Base-by-base conservation (phyloP, 2,113 vertebrate genomes). In the Piprites chloris region DNA sequence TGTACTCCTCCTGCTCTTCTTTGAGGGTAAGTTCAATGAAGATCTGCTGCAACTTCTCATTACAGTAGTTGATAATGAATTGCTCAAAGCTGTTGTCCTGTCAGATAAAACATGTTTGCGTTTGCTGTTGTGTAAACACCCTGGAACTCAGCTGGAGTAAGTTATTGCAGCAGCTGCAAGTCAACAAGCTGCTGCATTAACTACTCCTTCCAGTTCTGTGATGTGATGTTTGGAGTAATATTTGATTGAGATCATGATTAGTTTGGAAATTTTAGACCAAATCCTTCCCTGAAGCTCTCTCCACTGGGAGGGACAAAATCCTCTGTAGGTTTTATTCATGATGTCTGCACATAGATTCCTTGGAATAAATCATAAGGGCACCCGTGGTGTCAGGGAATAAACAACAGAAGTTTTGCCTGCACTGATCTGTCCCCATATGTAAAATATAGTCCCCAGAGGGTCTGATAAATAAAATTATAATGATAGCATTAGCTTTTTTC, bases 81-180 rank as follows among this genome's bases (percentile, higher is more conserved):
- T 99, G 99, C 96, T 99, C 99, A 91, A 99, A 99, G 97, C 99
- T 99, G 98, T 99, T 99, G 92, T 99, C 99, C 99, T 99, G 96
- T 44, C 73, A 95, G 84, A 94, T 27, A 89, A 96, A 90, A 77
- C 52, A 90, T 3, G 39, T 69, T 93, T 87, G 62, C 14, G 16
- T 74, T 80, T 74, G 68, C 56, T 87, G 23, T 69, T 68, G 65
- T 56, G 53, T 33, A 77, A 90, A 68, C 44, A 87, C 62, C 33
- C 39, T 39, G 58, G 46, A 68, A 71, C 58, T 41, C 67, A 89
- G 79, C 75, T 83, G 85, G 82, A 91, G 13, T 24, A 63, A 76
- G 74, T 33, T 93, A 72, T 39, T 76, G 30, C 59, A 92, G 86
- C 63, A 76, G 90, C 59, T 93, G 62, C 79, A 89, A 39, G 33